Evolutionary conservation across 1,140 invertebrate genomes (phyloP).

Genomic region (Eupeodes corollae): DNA sequence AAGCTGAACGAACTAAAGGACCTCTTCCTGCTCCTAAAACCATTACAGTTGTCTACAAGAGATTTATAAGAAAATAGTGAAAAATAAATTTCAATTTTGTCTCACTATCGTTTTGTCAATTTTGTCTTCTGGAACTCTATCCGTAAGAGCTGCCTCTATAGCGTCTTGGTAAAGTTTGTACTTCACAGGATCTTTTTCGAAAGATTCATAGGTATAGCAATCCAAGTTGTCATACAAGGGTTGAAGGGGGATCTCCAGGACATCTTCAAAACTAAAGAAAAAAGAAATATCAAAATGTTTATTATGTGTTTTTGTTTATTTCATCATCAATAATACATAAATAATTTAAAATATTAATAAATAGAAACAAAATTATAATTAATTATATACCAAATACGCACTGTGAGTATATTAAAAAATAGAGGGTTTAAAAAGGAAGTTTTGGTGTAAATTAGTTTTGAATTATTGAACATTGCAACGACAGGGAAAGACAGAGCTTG

Average conservation of each 20-base stretch:
- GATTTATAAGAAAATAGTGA: not conserved
- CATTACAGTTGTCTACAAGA: slow-evolving; percentile 58
- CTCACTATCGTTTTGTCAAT: slow-evolving; percentile 24
- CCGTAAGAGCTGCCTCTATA: slow-evolving; percentile 58
- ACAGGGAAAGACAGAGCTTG: too few species aligned
- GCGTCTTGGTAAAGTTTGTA: slow-evolving; percentile 87
- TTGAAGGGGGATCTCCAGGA: slow-evolving; percentile 78
- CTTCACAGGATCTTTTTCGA: slow-evolving; percentile 96
- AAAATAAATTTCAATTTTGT: not conserved
- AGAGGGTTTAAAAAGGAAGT: too few species aligned
- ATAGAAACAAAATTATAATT: too few species aligned
- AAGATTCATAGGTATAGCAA: slow-evolving; percentile 92
- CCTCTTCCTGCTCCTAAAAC: slow-evolving; percentile 92
- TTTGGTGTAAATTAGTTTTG: too few species aligned
- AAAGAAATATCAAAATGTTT: too few species aligned
- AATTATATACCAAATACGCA: too few species aligned
- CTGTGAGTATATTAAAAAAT: too few species aligned
- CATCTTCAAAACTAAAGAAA: slow-evolving; percentile 79
- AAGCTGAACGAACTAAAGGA: slow-evolving; percentile 73
- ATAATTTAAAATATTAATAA: too few species aligned
- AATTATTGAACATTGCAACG: too few species aligned
- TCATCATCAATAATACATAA: too few species aligned
- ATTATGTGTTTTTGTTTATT: too few species aligned
- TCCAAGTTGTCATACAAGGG: slow-evolving; percentile 94
- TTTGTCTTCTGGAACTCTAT: slow-evolving; percentile 35